phyloP scores from a whole-genome alignment of 2,888 invertebrate genomes.

The Caenorhabditis angaria region DNA sequence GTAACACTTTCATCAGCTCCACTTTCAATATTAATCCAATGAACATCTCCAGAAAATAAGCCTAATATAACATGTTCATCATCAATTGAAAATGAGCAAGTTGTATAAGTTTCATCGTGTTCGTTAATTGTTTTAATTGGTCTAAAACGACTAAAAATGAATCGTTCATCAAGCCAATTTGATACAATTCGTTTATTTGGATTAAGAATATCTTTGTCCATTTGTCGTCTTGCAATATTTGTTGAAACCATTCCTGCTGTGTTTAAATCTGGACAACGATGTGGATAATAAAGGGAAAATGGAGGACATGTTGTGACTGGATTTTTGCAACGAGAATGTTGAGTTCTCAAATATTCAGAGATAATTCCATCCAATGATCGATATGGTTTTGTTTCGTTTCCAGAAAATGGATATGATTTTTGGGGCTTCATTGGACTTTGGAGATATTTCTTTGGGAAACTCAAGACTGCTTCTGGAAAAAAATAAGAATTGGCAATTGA shows the following conservation, averaged over 20 bases:
- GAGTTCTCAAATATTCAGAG: conserved; percentile 77
- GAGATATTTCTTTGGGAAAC: conserved; percentile 10
- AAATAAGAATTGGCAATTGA: too few species aligned
- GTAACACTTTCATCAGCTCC: conserved; percentile 83
- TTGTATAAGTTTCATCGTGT: conserved; percentile 81
- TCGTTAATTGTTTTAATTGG: conserved; percentile 81
- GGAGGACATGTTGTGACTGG: conserved; percentile 97
- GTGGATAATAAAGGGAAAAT: conserved; percentile 90
- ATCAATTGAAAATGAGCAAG: conserved; percentile 74
- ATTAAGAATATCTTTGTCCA: conserved; percentile 12
- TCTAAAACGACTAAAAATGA: conserved; percentile 80
- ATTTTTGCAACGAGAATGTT: conserved; percentile 96
- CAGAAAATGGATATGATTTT: not conserved
- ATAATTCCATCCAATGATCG: conserved; percentile 8
- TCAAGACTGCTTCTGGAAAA: not conserved
- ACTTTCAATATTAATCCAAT: conserved; percentile 85
- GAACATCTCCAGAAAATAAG: conserved; percentile 88
- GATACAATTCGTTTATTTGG: conserved; percentile 55
- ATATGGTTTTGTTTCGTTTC: not conserved
- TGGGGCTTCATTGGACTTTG: conserved; percentile 8
- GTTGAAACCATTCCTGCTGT: conserved; percentile 63
- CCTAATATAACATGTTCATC: conserved; percentile 83
- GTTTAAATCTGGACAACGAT: conserved; percentile 91
- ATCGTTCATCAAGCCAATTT: conserved; percentile 80
- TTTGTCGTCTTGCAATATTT: conserved; percentile 45